phyloP scores from a whole-genome alignment of 2,797 vertebrate species.

The Argya squamiceps region DNA sequence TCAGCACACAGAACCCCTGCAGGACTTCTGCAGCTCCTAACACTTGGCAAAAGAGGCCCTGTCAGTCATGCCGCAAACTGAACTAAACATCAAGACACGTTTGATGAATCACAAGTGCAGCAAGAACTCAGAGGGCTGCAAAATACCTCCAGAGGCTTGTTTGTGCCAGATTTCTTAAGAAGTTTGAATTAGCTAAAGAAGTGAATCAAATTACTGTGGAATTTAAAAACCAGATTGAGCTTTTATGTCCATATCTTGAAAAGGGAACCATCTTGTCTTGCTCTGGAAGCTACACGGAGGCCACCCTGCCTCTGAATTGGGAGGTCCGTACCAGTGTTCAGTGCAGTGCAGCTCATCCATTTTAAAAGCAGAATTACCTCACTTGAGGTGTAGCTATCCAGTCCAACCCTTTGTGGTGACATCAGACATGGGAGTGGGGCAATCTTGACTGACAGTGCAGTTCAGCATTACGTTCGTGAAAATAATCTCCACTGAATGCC shows the following conservation, averaged over 20 bases:
- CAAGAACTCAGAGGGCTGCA: background rate
- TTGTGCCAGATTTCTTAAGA: background rate
- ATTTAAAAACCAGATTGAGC: background rate
- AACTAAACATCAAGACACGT: background rate
- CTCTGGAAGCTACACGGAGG: background rate
- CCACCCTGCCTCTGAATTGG: background rate
- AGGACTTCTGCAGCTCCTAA: background rate
- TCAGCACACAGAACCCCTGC: accelerated
- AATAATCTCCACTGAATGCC: background rate
- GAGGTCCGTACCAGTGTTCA: background rate
- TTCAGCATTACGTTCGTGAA: background rate
- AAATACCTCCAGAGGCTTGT: background rate
- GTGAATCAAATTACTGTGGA: background rate
- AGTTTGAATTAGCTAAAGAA: background rate
- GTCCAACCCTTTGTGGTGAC: background rate
- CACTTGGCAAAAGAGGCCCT: background rate
- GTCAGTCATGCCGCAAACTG: background rate
- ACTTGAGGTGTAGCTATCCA: background rate
- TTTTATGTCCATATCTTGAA: background rate
- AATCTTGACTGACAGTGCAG: background rate
- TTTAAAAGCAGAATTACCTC: background rate
- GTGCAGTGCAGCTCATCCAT: background rate
- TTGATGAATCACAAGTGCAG: background rate
- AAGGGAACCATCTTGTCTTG: background rate
- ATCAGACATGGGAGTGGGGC: background rate